Evolutionary conservation across 2,888 invertebrate genomes (phyloP).

Genomic region (Reticulitermes lucifugus): DNA sequence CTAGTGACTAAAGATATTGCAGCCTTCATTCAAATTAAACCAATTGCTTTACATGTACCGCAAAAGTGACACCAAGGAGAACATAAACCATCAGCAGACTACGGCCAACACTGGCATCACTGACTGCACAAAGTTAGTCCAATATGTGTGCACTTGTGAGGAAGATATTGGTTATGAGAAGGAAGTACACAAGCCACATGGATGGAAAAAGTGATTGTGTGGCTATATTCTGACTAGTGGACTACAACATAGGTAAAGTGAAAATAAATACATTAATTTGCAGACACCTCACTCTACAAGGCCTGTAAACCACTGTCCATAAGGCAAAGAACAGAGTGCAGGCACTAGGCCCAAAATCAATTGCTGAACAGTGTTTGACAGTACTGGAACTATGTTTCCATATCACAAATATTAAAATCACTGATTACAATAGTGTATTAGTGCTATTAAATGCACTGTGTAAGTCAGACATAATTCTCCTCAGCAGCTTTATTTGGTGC

Average conservation of each 20-base stretch:
- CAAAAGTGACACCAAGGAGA: too few species aligned
- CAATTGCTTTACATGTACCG: background rate
- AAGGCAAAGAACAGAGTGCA: background rate
- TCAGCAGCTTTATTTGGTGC: constrained; percentile 19
- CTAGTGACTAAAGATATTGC: background rate
- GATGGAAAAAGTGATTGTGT: background rate
- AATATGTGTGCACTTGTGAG: too few species aligned
- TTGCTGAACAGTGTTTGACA: background rate
- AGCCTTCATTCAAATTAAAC: background rate
- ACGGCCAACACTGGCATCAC: too few species aligned
- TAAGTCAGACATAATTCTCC: constrained; percentile 46
- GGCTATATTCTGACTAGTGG: constrained; percentile 20
- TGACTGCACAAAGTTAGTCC: too few species aligned
- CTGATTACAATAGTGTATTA: background rate
- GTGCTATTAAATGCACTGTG: background rate
- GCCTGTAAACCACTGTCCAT: background rate
- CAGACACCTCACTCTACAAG: constrained; percentile 24
- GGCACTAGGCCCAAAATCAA: background rate
- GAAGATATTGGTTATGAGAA: background rate
- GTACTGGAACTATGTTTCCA: background rate
- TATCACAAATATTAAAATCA: background rate
- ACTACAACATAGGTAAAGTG: background rate
- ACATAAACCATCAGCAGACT: too few species aligned
- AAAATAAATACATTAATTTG: constrained; percentile 19
- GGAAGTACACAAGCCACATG: background rate